Evolutionary conservation across 2,797 vertebrate species (phyloP).

Genomic region (Hippopotamyrus pictus): DNA sequence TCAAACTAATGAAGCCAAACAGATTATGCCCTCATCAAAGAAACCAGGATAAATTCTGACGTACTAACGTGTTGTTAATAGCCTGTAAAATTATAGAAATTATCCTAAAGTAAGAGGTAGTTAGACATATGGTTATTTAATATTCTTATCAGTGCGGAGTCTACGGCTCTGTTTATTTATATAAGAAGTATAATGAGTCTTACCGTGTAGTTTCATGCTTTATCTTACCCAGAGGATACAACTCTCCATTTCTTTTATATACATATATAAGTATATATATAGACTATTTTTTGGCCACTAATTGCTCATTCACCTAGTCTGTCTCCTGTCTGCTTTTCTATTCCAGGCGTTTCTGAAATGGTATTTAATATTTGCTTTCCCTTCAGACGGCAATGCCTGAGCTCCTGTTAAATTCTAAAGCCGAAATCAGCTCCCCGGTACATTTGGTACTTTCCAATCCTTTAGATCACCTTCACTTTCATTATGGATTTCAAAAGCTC

Average conservation of each 20-base stretch:
- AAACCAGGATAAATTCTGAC: background rate
- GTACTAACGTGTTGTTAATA: background rate
- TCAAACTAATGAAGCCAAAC: background rate
- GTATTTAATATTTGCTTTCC: background rate
- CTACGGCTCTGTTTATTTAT: background rate
- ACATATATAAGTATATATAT: background rate
- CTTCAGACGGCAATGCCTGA: background rate
- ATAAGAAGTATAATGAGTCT: slow-evolving; percentile 23
- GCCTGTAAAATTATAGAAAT: background rate
- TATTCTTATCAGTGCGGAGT: background rate
- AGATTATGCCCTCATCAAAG: background rate
- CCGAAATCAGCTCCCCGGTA: slow-evolving; percentile 28
- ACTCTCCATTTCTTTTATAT: slow-evolving; percentile 60
- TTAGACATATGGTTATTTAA: background rate
- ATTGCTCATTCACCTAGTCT: background rate
- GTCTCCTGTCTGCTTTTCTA: background rate
- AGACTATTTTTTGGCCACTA: background rate
- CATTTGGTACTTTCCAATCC: slow-evolving; percentile 57
- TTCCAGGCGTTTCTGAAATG: background rate
- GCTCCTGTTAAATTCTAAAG: background rate
- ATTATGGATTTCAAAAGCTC: slow-evolving; percentile 48
- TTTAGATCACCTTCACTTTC: slow-evolving; percentile 22
- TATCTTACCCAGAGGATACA: slow-evolving; percentile 60
- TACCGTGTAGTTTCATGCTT: slow-evolving; percentile 73
- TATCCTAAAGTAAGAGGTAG: background rate